Percentiles rank a stretch among this genome's conserved stretches.
These are phyloP conservation scores for Catotricha subobsoleta DNA, from an alignment of 2,888 invertebrate species.

Conservation along the genomic window DNA sequence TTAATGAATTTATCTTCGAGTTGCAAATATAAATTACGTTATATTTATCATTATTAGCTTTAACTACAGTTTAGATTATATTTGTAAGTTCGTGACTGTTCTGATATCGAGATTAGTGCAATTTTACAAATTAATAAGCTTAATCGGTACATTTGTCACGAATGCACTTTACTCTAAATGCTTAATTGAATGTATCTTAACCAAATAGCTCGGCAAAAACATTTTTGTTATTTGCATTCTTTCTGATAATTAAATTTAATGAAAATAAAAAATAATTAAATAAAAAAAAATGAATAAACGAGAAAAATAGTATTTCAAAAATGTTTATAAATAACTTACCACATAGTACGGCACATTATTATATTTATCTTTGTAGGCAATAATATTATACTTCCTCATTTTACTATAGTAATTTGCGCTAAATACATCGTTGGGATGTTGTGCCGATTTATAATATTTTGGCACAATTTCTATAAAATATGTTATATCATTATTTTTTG, in stretches of 20 bases:
- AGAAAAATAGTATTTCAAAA: background rate
- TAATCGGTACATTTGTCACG: background rate
- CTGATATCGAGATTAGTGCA: background rate
- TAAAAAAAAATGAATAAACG: background rate
- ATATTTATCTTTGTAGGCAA: conserved; percentile 3
- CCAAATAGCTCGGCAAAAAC: background rate
- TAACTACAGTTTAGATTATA: too few relatives aligned
- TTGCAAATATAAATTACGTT: background rate
- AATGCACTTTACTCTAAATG: background rate
- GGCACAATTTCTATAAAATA: background rate
- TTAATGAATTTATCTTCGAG: background rate
- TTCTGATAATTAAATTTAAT: background rate
- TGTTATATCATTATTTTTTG: background rate
- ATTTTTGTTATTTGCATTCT: too few relatives aligned
- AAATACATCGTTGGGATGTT: background rate
- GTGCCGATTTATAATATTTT: background rate
- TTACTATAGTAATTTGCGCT: conserved; percentile 1
- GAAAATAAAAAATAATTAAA: background rate
- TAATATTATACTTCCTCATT: background rate
- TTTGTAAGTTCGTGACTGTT: too few relatives aligned
- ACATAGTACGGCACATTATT: conserved; percentile 2
- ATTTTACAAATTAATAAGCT: conserved; percentile 1
- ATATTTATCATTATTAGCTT: background rate
- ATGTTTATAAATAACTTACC: background rate
- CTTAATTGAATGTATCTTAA: background rate